Percentiles rank a stretch among this genome's conserved stretches.
Evolutionary conservation across 2,888 invertebrate species (phyloP).

Genomic region (Nymphalis polychloros): DNA sequence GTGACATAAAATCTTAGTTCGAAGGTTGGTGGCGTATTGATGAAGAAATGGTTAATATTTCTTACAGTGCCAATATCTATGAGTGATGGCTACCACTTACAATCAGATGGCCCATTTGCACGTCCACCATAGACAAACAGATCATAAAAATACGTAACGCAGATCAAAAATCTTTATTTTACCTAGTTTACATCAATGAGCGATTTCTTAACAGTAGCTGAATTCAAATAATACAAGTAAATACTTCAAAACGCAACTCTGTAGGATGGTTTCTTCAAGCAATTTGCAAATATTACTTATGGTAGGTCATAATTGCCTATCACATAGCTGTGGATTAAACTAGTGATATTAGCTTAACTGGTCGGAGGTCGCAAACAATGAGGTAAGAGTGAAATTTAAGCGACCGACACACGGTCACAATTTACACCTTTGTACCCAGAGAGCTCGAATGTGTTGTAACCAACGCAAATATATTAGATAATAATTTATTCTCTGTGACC

Average conservation of each 20-base stretch:
- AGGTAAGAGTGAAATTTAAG: conserved; percentile 50
- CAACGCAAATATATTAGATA: conserved; percentile 47
- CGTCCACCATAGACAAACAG: background rate
- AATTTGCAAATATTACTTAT: background rate
- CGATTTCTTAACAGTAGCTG: conserved; percentile 10
- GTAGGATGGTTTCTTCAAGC: background rate
- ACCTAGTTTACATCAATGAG: background rate
- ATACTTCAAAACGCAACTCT: background rate
- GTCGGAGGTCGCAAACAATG: conserved; percentile 47
- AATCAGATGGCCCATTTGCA: too few relatives aligned
- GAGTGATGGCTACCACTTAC: too few relatives aligned
- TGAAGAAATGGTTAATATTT: too few relatives aligned
- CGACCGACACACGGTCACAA: conserved; percentile 43
- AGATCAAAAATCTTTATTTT: background rate
- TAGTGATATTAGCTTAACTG: conserved; percentile 18
- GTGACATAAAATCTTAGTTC: too few relatives aligned
- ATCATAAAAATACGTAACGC: conserved; percentile 8
- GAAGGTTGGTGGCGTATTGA: too few relatives aligned
- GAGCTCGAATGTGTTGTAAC: conserved; percentile 18
- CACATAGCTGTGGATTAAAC: background rate
- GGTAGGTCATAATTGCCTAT: conserved; percentile 2
- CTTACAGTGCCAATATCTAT: too few relatives aligned
- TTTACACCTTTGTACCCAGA: conserved; percentile 51
- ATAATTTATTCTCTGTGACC: conserved; percentile 41
- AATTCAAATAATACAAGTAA: background rate